Evolutionary conservation across 1,140 invertebrate species (phyloP).

Genomic region (Drosophila melanica): DNA sequence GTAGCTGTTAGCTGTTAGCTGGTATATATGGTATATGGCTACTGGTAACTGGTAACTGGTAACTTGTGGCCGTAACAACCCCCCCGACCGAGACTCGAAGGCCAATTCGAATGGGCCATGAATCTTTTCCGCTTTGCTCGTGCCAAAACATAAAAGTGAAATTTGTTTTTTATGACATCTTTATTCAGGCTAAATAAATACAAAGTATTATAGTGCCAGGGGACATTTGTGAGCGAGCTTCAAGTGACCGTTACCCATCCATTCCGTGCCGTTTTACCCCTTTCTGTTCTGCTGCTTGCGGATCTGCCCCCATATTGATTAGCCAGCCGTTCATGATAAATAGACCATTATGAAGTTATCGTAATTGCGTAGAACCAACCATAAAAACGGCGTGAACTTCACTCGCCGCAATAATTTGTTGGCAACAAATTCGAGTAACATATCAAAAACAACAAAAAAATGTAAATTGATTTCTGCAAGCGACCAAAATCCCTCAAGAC

Average conservation of each 20-base stretch:
- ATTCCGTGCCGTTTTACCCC: background rate
- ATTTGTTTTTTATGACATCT: conserved; percentile 83
- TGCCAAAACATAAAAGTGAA: conserved; percentile 78
- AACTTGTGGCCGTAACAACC: background rate
- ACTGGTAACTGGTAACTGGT: conserved; percentile 5
- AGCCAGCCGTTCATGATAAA: conserved; percentile 76
- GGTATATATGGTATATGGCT: conserved; percentile 1
- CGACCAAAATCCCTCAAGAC: conserved; percentile 5
- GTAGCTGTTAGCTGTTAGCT: background rate
- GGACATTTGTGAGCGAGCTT: conserved; percentile 46
- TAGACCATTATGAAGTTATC: conserved; percentile 70
- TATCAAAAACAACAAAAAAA: conserved; percentile 42
- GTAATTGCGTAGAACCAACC: conserved; percentile 53
- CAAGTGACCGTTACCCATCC: conserved; percentile 11
- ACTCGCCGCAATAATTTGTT: background rate
- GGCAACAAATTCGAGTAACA: conserved; percentile 13
- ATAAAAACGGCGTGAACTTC: conserved; percentile 17
- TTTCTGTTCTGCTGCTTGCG: background rate
- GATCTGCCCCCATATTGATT: conserved; percentile 67
- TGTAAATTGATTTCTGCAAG: conserved; percentile 32
- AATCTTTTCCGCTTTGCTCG: conserved; percentile 68
- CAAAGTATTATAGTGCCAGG: conserved; percentile 72
- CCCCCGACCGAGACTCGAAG: conserved; percentile 14
- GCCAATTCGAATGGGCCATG: conserved; percentile 74
- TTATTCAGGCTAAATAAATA: conserved; percentile 79